A percentile compares a stretch with the other conserved stretches of the same genome.
phyloP scores from a whole-genome alignment of 2,797 vertebrate species.

The Erethizon dorsatum region DNA sequence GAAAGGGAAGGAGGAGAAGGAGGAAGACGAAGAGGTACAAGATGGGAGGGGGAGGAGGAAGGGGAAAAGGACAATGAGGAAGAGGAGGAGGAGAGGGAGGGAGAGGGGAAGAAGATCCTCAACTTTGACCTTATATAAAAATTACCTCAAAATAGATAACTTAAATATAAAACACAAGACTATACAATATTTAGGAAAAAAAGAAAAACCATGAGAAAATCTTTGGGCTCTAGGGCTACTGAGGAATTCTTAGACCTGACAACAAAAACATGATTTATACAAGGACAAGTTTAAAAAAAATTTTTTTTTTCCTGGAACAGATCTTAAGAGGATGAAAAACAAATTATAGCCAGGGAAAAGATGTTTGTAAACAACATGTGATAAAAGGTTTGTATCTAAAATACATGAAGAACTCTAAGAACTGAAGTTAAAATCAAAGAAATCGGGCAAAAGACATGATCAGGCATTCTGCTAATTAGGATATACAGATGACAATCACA shows the following conservation, averaged over 20 bases:
- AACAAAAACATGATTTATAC: background rate
- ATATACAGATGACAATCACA: background rate
- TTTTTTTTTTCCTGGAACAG: background rate
- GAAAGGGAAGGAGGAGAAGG: background rate
- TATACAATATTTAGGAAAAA: background rate
- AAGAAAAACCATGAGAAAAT: background rate
- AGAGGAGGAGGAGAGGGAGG: background rate
- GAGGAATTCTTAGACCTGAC: slow-evolving; percentile 12
- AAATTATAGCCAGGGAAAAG: background rate
- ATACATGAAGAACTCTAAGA: background rate
- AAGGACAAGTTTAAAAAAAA: background rate
- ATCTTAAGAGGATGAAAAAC: background rate
- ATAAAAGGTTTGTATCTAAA: background rate
- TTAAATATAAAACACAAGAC: slow-evolving; percentile 1
- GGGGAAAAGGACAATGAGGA: background rate
- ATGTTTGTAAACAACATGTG: background rate
- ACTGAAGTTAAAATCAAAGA: background rate
- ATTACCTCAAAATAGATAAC: background rate
- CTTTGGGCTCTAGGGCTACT: background rate
- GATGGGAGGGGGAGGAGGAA: fast-evolving
- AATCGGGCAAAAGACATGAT: background rate
- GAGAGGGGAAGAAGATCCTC: background rate
- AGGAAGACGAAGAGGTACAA: background rate
- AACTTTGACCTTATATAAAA: background rate
- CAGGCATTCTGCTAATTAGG: background rate